Evolutionary conservation across 2,888 invertebrate genomes (phyloP).

Genomic region (Polydrusus cervinus): DNA sequence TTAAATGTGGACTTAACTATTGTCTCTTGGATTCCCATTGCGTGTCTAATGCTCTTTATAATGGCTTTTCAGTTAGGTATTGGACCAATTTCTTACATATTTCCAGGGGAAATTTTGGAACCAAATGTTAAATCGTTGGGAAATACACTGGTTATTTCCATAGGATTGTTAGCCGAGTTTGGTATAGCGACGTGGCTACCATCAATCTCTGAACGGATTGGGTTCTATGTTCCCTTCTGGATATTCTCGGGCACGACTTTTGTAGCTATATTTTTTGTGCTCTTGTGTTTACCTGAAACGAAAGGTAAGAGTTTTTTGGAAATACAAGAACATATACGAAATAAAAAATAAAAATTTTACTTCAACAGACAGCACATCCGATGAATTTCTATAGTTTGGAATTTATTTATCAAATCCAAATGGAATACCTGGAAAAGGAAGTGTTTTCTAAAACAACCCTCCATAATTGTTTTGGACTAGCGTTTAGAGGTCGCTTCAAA

Average conservation of each 20-base stretch:
- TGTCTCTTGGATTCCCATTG: slow-evolving; percentile 81
- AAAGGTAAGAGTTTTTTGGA: slow-evolving; percentile 59
- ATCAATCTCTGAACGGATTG: slow-evolving; percentile 48
- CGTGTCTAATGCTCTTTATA: slow-evolving; percentile 81
- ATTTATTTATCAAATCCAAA: too few relatives aligned
- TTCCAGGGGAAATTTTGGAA: slow-evolving; percentile 88
- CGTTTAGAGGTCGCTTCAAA: too few relatives aligned
- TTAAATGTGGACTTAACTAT: slow-evolving; percentile 42
- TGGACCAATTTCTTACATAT: slow-evolving; percentile 87
- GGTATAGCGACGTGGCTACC: slow-evolving; percentile 56
- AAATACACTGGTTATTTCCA: slow-evolving; percentile 48
- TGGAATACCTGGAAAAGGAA: too few relatives aligned
- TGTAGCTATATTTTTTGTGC: slow-evolving; percentile 43
- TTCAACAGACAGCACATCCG: too few relatives aligned
- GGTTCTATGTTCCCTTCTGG: slow-evolving; percentile 58
- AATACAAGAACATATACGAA: slow-evolving; percentile 46
- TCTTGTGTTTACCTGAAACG: slow-evolving; percentile 51
- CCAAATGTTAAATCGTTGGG: slow-evolving; percentile 83
- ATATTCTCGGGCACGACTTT: slow-evolving; percentile 44
- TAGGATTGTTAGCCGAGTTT: slow-evolving; percentile 55
- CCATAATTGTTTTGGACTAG: too few relatives aligned
- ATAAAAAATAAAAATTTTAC: slow-evolving; percentile 5
- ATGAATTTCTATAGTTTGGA: too few relatives aligned
- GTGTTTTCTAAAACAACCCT: too few relatives aligned
- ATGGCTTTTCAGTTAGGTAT: slow-evolving; percentile 80